Evolutionary conservation across 2,113 vertebrate species (phyloP).

Genomic region (Phaetusa simplex): DNA sequence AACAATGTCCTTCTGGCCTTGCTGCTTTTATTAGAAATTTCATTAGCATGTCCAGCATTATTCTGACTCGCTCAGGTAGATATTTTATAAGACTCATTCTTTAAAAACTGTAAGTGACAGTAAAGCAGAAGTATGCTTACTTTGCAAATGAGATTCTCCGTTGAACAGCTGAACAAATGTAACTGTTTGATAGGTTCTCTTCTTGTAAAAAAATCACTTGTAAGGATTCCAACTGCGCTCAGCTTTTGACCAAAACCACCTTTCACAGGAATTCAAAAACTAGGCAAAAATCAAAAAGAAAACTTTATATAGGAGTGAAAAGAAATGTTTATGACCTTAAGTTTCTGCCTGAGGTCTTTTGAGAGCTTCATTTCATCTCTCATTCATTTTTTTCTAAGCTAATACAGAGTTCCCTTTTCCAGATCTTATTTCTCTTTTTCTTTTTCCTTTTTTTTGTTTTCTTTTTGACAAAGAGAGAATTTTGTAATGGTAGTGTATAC

Average conservation of each 20-base stretch:
- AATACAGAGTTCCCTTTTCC: background rate
- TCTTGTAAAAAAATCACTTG: constrained; percentile 47
- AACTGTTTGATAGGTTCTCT: constrained; percentile 32
- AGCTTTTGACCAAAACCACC: background rate
- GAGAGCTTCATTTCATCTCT: background rate
- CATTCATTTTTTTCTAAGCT: background rate
- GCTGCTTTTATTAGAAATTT: constrained; percentile 1
- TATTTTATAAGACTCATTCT: constrained; percentile 60
- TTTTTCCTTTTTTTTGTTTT: background rate
- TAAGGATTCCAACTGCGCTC: constrained; percentile 26
- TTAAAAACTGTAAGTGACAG: background rate
- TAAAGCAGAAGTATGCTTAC: constrained; percentile 46
- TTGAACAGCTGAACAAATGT: constrained; percentile 19
- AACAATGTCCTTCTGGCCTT: background rate
- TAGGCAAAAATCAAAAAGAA: background rate
- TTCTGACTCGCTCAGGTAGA: constrained; percentile 26
- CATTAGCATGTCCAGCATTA: constrained; percentile 28
- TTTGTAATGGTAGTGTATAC: background rate
- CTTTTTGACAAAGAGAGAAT: background rate
- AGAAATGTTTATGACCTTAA: background rate
- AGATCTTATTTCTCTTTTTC: background rate
- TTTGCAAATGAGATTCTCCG: constrained; percentile 39
- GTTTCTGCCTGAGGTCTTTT: background rate
- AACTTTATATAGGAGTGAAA: background rate
- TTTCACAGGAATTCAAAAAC: constrained; percentile 18